Evolutionary conservation across 2,797 vertebrate species (phyloP).

Genomic region (Acipenser oxyrinchus): DNA sequence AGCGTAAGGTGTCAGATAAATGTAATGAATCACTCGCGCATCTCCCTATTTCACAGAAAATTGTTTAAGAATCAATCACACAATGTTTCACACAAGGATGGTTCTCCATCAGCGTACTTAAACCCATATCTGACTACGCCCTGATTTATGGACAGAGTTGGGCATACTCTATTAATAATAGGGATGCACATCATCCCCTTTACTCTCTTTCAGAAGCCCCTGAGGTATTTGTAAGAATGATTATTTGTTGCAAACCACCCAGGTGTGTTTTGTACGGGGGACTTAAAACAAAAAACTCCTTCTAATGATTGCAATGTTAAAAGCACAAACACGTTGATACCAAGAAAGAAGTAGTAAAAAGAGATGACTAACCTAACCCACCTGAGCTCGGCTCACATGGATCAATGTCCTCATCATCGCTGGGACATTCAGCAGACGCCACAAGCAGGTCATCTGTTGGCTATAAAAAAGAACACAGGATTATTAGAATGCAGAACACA

Average conservation of each 20-base stretch:
- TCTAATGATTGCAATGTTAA: neutral
- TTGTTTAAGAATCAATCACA: no score
- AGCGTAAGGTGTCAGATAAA: constrained; percentile 1
- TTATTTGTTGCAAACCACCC: neutral
- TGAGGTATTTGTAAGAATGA: neutral
- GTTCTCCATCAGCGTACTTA: neutral
- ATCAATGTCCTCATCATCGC: constrained; percentile 96
- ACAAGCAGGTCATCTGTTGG: constrained; percentile 89
- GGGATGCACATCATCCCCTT: neutral
- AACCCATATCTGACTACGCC: neutral
- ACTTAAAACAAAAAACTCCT: neutral
- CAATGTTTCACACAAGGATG: neutral
- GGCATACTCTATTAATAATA: neutral
- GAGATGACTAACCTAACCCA: constrained; percentile 87
- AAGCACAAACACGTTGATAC: constrained; percentile 36
- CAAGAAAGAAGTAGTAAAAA: constrained; percentile 76
- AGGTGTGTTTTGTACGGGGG: neutral
- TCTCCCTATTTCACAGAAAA: constrained; percentile 10
- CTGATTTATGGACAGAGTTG: neutral
- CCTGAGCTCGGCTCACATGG: constrained; percentile 98
- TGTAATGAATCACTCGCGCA: constrained; percentile 42
- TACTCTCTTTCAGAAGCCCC: neutral
- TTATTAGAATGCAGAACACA: no score
- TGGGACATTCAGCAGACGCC: constrained; percentile 95
- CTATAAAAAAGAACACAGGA: constrained; percentile 52